phyloP scores from a whole-genome alignment of 2,888 invertebrate genomes.

The Clepsis dumicolana region DNA sequence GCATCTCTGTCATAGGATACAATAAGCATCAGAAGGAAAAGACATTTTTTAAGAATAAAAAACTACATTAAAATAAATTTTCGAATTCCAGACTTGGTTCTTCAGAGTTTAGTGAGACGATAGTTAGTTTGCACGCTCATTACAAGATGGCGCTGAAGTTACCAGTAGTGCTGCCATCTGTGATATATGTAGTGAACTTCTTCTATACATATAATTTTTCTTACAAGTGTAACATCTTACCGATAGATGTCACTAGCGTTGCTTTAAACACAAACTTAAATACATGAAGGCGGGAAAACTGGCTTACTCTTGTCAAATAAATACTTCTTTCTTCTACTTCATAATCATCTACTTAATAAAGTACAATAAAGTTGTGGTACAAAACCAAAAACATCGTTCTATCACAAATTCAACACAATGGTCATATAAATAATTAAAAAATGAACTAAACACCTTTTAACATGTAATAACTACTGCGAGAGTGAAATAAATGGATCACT shows the following conservation, averaged over 20 bases:
- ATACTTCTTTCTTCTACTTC: no score
- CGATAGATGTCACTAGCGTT: slow-evolving; percentile 7
- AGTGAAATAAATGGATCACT: no score
- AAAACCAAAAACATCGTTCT: no score
- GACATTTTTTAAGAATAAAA: not conserved
- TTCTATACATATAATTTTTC: not conserved
- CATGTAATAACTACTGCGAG: no score
- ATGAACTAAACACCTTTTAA: no score
- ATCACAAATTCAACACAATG: no score
- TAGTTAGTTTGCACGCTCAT: not conserved
- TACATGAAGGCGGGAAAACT: not conserved
- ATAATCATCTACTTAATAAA: no score
- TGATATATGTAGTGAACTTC: not conserved
- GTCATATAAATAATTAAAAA: no score
- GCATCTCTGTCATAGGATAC: slow-evolving; percentile 1
- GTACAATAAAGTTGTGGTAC: no score
- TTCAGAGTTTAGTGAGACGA: not conserved
- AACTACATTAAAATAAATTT: not conserved
- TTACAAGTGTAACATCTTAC: not conserved
- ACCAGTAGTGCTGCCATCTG: slow-evolving; percentile 1
- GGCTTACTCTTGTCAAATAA: not conserved
- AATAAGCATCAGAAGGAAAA: not conserved
- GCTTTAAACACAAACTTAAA: not conserved
- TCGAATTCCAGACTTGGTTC: not conserved
- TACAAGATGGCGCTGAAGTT: not conserved